These are phyloP conservation scores for Dermatemys mawii DNA, from an alignment of 2,113 vertebrate species.

Conservation along the genomic window DNA sequence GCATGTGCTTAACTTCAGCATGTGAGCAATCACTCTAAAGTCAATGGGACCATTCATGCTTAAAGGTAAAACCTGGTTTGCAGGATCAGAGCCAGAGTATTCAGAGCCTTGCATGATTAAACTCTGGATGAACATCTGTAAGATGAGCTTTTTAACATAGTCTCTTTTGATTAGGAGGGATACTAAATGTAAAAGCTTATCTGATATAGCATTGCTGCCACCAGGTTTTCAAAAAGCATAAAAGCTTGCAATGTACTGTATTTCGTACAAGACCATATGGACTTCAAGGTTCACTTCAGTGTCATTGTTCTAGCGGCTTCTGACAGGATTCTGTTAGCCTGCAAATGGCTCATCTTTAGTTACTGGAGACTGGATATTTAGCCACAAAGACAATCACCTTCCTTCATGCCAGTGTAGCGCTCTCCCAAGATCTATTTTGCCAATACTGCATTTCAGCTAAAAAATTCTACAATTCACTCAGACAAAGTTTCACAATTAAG, in stretches of 20 bases:
- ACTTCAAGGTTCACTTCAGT: background rate
- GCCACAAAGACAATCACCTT: constrained; percentile 31
- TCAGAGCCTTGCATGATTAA: too few species aligned
- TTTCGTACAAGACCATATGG: background rate
- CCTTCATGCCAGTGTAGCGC: background rate
- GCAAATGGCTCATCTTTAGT: constrained; percentile 18
- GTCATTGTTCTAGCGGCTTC: background rate
- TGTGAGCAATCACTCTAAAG: too few species aligned
- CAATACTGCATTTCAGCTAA: constrained; percentile 41
- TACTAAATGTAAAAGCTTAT: too few species aligned
- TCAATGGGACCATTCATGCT: too few species aligned
- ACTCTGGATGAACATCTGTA: too few species aligned
- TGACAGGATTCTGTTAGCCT: constrained; percentile 5
- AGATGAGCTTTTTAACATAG: too few species aligned
- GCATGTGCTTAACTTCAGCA: too few species aligned
- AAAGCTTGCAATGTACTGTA: background rate
- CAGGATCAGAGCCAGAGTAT: too few species aligned
- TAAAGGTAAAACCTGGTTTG: too few species aligned
- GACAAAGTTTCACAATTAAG: constrained; percentile 24
- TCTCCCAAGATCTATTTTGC: background rate
- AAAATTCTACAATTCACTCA: constrained; percentile 17
- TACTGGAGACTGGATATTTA: constrained; percentile 23
- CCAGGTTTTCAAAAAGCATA: background rate
- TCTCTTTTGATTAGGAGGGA: too few species aligned
- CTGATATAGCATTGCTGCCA: background rate